Evolutionary conservation across 2,113 vertebrate species (phyloP).

Genomic region (Epinephelus fuscoguttatus): DNA sequence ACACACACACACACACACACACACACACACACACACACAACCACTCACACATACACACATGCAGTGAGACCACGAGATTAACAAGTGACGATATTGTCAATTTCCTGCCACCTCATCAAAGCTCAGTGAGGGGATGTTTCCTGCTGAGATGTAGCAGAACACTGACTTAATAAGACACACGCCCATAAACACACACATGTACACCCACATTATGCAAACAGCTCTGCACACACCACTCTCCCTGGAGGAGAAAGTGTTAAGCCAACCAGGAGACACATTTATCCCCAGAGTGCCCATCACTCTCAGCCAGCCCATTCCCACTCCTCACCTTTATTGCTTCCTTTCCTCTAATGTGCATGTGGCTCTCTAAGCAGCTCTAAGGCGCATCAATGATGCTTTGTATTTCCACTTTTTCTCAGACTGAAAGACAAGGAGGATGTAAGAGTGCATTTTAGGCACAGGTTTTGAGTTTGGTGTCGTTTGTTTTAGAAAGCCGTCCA

Average conservation of each 20-base stretch:
- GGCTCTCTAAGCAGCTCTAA: slow-evolving; percentile 32
- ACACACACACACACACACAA: not conserved
- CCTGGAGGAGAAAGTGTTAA: not conserved
- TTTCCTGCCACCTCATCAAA: slow-evolving; percentile 48
- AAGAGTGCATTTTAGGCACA: slow-evolving; percentile 27
- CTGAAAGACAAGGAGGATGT: not conserved
- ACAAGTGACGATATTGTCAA: slow-evolving; percentile 31
- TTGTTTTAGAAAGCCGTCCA: not conserved
- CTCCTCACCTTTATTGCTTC: slow-evolving; percentile 20
- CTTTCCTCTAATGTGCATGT: slow-evolving; percentile 36
- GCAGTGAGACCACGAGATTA: slow-evolving; percentile 25
- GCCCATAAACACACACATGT: not conserved
- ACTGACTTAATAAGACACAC: slow-evolving; percentile 31
- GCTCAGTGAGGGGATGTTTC: slow-evolving; percentile 25
- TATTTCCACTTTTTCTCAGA: slow-evolving; percentile 6
- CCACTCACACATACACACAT: not conserved
- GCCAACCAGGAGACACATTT: slow-evolving; percentile 13
- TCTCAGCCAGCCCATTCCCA: slow-evolving; percentile 5
- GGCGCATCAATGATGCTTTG: not conserved
- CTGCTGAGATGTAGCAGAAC: slow-evolving; percentile 28
- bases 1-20: not conserved
- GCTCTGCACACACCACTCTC: not conserved
- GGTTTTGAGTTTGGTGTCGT: not conserved
- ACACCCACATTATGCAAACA: not conserved
- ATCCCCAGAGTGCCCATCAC: slow-evolving; percentile 15